These are phyloP conservation scores for Brachyopa scutellaris DNA, from an alignment of 2,888 invertebrate species.

Conservation along the genomic window DNA sequence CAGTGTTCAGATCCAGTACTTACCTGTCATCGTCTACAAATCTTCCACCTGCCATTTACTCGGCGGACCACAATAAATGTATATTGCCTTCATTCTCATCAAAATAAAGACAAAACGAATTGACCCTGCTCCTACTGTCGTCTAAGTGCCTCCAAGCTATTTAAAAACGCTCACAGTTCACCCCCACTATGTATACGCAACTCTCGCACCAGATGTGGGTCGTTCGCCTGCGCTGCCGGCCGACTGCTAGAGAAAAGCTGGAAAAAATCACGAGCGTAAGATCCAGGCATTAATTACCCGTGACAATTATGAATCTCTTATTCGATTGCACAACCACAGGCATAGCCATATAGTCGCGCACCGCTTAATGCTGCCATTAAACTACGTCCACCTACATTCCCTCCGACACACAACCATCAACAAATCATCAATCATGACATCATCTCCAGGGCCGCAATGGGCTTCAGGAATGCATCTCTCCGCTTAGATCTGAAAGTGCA, in stretches of 20 bases:
- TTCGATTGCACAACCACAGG: slow-evolving; percentile 52
- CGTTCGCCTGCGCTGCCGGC: slow-evolving; percentile 31
- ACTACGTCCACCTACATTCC: slow-evolving; percentile 60
- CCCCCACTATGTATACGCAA: too few relatives aligned
- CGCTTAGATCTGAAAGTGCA: slow-evolving; percentile 28
- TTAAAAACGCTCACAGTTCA: too few relatives aligned
- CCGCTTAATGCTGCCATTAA: slow-evolving; percentile 41
- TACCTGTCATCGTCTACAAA: too few relatives aligned
- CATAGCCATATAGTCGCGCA: slow-evolving; percentile 14
- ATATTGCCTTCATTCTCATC: too few relatives aligned
- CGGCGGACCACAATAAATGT: too few relatives aligned
- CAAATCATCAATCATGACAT: slow-evolving; percentile 68
- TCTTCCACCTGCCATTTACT: too few relatives aligned
- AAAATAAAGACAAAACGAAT: too few relatives aligned
- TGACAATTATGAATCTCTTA: slow-evolving; percentile 68
- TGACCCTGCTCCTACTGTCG: too few relatives aligned
- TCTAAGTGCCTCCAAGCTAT: too few relatives aligned
- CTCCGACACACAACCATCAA: slow-evolving; percentile 24
- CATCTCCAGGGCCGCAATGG: slow-evolving; percentile 20
- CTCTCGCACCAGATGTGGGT: slow-evolving; percentile 55
- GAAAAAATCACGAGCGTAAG: slow-evolving; percentile 50
- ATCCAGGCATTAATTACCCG: slow-evolving; percentile 61
- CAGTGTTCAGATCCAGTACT: too few relatives aligned
- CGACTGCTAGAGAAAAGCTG: not conserved
- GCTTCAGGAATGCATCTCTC: not conserved